A percentile compares a stretch with the other conserved stretches of the same genome.
Conservation (phyloP, 2,113 vertebrate species). For the Semicossyphus pulcher region DNA sequence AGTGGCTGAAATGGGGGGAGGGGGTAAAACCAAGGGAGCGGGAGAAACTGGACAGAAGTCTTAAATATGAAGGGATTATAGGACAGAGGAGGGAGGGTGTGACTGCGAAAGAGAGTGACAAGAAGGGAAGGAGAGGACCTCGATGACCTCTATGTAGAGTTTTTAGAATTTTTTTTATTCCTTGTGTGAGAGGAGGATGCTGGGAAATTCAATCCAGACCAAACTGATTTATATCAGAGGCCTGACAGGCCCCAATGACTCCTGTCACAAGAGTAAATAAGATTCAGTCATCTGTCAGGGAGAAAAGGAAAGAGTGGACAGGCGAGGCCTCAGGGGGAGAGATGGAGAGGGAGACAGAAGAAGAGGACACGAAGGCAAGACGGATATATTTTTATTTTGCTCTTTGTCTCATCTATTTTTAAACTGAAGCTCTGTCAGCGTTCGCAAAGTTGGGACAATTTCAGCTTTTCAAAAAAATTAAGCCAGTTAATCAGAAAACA, state of each 20-base stretch:
- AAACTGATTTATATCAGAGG: constrained; percentile 55
- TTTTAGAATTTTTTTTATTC: constrained; percentile 27
- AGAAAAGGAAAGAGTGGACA: constrained; percentile 16
- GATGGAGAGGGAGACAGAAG: not conserved
- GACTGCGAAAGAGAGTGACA: constrained; percentile 16
- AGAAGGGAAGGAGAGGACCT: constrained; percentile 12
- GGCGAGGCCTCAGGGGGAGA: not conserved
- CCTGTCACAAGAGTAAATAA: constrained; percentile 68
- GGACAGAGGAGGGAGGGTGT: not conserved
- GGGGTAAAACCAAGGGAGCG: constrained; percentile 24
- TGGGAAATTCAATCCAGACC: constrained; percentile 59
- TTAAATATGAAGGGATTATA: constrained; percentile 55
- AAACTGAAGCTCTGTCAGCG: not conserved
- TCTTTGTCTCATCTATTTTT: not conserved
- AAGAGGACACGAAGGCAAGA: not conserved
- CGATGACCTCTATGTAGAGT: constrained; percentile 37
- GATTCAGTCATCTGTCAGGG: constrained; percentile 55
- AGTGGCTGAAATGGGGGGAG: constrained; percentile 37
- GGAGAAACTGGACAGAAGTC: constrained; percentile 36
- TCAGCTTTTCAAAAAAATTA: not conserved
- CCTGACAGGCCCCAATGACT: constrained; percentile 57
- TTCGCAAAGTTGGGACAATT: not conserved
- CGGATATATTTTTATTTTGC: not conserved
- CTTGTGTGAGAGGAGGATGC: not conserved
- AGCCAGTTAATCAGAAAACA: not conserved